Conservation (phyloP, 2,888 invertebrate species). For the Strigamia maritima region DNA sequence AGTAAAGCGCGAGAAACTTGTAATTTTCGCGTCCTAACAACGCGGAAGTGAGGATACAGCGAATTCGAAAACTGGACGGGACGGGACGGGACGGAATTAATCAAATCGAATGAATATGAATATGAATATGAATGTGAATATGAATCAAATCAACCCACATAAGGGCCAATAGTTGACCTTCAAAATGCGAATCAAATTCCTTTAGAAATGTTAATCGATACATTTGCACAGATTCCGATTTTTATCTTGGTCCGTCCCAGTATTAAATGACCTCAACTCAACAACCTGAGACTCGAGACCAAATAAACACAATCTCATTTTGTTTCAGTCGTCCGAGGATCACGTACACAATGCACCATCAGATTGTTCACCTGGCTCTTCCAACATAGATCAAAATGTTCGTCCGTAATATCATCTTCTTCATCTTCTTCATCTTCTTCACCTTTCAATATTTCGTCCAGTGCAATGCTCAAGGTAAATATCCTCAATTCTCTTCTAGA, state of each 20-base stretch:
- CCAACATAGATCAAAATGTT: constrained; percentile 7
- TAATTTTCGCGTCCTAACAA: neutral
- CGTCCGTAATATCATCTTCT: too few species aligned
- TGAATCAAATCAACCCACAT: constrained; percentile 12
- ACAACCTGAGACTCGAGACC: constrained; percentile 8
- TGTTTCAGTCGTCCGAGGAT: too few species aligned
- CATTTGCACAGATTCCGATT: too few species aligned
- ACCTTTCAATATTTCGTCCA: neutral
- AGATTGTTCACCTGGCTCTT: too few species aligned
- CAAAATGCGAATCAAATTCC: neutral
- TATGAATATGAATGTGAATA: neutral
- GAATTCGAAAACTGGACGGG: neutral
- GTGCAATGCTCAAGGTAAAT: constrained; percentile 11
- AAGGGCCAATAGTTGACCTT: neutral
- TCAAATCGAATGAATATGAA: neutral
- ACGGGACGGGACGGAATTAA: too few species aligned
- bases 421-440: neutral
- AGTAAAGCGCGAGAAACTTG: neutral
- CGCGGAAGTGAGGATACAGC: neutral
- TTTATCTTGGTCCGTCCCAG: neutral
- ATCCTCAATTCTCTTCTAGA: neutral
- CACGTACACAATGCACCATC: neutral
- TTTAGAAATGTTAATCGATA: constrained; percentile 1
- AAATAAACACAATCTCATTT: neutral
- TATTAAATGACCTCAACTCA: constrained; percentile 16